Evolutionary conservation across 2,113 vertebrate species (phyloP).

Genomic region (Corvus hawaiiensis): DNA sequence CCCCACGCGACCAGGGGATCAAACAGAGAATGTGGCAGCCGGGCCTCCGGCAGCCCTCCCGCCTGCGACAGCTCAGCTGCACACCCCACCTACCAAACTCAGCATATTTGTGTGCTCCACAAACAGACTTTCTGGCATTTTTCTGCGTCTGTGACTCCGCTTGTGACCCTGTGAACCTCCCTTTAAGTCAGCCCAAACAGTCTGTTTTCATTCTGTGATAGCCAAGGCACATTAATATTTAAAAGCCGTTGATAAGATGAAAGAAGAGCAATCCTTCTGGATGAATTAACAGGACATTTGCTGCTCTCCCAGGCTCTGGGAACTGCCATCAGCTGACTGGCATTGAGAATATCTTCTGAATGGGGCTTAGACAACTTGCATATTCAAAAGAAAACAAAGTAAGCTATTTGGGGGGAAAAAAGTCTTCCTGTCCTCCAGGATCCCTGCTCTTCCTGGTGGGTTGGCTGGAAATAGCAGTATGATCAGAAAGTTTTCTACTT

Average conservation of each 20-base stretch:
- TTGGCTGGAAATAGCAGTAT: background rate
- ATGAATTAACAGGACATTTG: background rate
- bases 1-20: background rate
- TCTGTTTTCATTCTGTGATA: slow-evolving; percentile 20
- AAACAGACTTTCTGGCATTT: slow-evolving; percentile 57
- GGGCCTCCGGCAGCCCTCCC: background rate
- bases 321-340: background rate
- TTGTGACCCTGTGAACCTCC: slow-evolving; percentile 49
- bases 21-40: background rate
- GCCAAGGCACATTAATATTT: slow-evolving; percentile 34
- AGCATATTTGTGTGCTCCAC: background rate
- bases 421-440: background rate
- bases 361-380: background rate
- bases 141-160: slow-evolving; percentile 34
- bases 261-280: background rate
- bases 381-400: slow-evolving; percentile 14
- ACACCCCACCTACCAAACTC: slow-evolving; percentile 5
- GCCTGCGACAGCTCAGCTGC: background rate
- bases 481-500: background rate
- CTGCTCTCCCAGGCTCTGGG: background rate
- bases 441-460: slow-evolving; percentile 17
- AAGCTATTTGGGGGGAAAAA: background rate
- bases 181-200: slow-evolving; percentile 21
- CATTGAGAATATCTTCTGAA: slow-evolving; percentile 6
- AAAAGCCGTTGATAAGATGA: slow-evolving; percentile 35